Conservation (phyloP, 2,113 vertebrate species). For the Rhynchomys soricoides region DNA sequence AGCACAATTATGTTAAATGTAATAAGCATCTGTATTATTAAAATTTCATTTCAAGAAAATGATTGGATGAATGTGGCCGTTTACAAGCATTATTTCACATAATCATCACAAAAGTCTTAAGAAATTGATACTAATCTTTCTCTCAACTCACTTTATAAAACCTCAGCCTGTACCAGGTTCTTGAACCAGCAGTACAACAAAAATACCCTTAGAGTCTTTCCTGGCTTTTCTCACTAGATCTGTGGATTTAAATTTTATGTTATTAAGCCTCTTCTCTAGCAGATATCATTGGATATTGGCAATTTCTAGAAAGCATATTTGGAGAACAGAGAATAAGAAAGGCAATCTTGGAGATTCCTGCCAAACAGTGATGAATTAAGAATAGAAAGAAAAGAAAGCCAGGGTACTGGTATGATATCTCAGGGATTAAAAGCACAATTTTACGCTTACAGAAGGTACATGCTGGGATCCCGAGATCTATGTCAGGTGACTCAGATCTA, state of each 20-base stretch:
- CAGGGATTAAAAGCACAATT: background rate
- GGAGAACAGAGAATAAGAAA: background rate
- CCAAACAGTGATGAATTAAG: slow-evolving; percentile 24
- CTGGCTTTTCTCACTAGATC: background rate
- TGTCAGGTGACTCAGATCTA: background rate
- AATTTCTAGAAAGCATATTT: slow-evolving; percentile 49
- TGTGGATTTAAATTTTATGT: slow-evolving; percentile 29
- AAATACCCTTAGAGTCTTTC: background rate
- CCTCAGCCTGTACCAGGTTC: background rate
- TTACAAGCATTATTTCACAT: slow-evolving; percentile 39
- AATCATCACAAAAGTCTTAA: background rate
- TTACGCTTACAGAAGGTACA: background rate
- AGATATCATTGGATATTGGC: background rate
- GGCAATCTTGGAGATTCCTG: background rate
- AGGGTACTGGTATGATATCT: no score
- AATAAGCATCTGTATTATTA: slow-evolving; percentile 5
- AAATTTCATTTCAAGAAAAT: slow-evolving; percentile 13
- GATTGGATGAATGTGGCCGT: background rate
- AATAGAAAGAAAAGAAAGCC: background rate
- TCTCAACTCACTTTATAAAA: background rate
- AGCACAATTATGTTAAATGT: background rate
- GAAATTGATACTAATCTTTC: background rate
- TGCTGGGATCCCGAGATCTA: background rate
- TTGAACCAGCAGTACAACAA: background rate
- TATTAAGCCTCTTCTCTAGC: background rate